Evolutionary conservation across 1,140 invertebrate species (phyloP).

Genomic region (Drosophila mojavensis): DNA sequence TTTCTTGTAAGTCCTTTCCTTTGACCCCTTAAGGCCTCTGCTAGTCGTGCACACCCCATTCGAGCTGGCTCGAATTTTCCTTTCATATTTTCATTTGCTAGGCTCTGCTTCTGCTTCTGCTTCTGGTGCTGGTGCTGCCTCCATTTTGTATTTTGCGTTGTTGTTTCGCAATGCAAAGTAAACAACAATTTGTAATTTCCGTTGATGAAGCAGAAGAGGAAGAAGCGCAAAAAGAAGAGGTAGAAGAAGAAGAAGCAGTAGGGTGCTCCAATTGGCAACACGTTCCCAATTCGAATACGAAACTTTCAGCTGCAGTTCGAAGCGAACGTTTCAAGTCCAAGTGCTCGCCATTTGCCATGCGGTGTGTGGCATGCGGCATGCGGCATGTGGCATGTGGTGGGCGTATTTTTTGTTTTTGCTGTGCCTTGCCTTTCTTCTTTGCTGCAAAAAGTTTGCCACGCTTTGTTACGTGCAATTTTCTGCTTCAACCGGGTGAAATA

Average conservation of each 20-base stretch:
- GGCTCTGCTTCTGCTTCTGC: not conserved
- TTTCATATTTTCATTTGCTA: conserved; percentile 4
- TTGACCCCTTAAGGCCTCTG: not conserved
- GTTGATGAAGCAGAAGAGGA: conserved; percentile 37
- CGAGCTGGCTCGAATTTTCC: not conserved
- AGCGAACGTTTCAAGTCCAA: conserved; percentile 15
- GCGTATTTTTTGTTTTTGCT: conserved; percentile 12
- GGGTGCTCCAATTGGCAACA: conserved; percentile 1
- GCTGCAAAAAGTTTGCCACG: conserved; percentile 63
- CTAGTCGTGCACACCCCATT: not conserved
- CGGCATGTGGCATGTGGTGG: conserved; percentile 28
- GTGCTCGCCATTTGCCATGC: conserved; percentile 5
- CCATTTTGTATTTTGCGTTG: too few relatives aligned
- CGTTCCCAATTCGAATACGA: conserved; percentile 16
- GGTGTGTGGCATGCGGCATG: conserved; percentile 9
- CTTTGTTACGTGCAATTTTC: conserved; percentile 78
- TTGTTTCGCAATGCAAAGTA: conserved; percentile 65
- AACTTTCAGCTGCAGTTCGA: conserved; percentile 4
- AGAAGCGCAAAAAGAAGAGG: not conserved
- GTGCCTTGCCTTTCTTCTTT: not conserved
- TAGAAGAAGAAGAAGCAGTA: not conserved
- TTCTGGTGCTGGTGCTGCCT: too few relatives aligned
- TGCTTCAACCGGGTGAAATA: conserved; percentile 73
- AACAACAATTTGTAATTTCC: conserved; percentile 79
- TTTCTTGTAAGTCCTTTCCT: too few relatives aligned